These are phyloP conservation scores for Drosophila sp. DNA, from an alignment of 1,140 invertebrate genomes.

Conservation along the genomic window DNA sequence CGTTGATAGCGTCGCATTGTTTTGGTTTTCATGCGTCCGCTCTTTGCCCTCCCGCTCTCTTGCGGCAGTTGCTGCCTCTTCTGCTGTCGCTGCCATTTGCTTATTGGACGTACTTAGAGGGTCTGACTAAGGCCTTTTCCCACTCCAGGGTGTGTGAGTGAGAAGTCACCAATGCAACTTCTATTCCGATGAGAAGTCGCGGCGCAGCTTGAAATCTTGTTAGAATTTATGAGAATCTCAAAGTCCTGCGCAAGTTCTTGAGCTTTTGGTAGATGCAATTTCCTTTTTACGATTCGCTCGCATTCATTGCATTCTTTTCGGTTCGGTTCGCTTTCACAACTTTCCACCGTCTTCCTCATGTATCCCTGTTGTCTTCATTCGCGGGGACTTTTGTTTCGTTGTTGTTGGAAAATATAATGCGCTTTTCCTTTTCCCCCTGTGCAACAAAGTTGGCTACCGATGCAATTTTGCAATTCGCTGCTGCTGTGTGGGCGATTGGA, in stretches of 20 bases:
- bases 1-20: slow-evolving; percentile 34
- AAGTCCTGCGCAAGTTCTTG: slow-evolving; percentile 79
- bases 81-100: slow-evolving; percentile 61
- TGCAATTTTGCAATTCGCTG: slow-evolving; percentile 37
- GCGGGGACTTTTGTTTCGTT: slow-evolving; percentile 58
- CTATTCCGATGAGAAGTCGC: slow-evolving; percentile 35
- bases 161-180: slow-evolving; percentile 41
- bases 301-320: slow-evolving; percentile 65
- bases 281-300: slow-evolving; percentile 71
- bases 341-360: slow-evolving; percentile 51
- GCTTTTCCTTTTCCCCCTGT: slow-evolving; percentile 57
- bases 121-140: slow-evolving; percentile 19
- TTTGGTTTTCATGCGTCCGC: slow-evolving; percentile 54
- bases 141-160: background rate
- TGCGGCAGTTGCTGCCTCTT: background rate
- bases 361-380: background rate
- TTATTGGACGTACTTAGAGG: slow-evolving; percentile 64
- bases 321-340: slow-evolving; percentile 55
- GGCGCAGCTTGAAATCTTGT: slow-evolving; percentile 79
- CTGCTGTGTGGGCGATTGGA: slow-evolving; percentile 57
- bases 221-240: slow-evolving; percentile 82
- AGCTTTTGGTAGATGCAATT: slow-evolving; percentile 80
- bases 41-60: slow-evolving; percentile 34
- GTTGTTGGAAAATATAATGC: slow-evolving; percentile 65
- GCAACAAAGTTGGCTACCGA: slow-evolving; percentile 70